phyloP scores from a whole-genome alignment of 1,140 invertebrate genomes.

The Centruroides sculpturatus region DNA sequence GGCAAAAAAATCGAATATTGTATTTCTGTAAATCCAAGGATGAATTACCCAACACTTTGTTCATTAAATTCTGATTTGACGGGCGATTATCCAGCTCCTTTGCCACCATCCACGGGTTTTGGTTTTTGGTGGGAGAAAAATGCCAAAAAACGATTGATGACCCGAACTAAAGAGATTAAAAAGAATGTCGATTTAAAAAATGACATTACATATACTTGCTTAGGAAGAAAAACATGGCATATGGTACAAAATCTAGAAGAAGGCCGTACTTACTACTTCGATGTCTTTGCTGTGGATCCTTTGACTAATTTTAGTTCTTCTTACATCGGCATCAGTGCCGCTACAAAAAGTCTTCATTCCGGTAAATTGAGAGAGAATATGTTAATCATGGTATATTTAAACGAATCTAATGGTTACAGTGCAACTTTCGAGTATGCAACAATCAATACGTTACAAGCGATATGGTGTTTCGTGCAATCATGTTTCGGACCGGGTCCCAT shows the following conservation, averaged over 20 bases:
- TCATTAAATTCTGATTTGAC: conserved; percentile 7
- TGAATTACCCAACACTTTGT: conserved; percentile 24
- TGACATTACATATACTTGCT: conserved; percentile 11
- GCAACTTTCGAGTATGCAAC: conserved; percentile 1
- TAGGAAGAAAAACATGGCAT: conserved; percentile 23
- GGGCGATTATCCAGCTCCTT: conserved; percentile 18
- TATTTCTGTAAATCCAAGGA: conserved; percentile 20
- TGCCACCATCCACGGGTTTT: conserved; percentile 17
- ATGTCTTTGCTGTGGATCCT: conserved; percentile 26
- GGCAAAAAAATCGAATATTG: conserved; percentile 22
- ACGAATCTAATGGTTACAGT: conserved; percentile 3
- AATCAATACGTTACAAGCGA: neutral
- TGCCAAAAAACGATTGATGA: neutral
- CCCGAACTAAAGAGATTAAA: neutral
- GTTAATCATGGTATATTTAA: conserved; percentile 2
- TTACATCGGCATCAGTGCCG: conserved; percentile 22
- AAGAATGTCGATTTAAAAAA: conserved; percentile 15
- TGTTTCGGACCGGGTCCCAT: conserved; percentile 17
- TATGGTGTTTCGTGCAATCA: conserved; percentile 10
- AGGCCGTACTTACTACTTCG: conserved; percentile 24
- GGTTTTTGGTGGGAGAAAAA: conserved; percentile 22
- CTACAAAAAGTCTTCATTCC: conserved; percentile 1
- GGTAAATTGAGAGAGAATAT: conserved; percentile 3
- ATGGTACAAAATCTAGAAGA: conserved; percentile 20
- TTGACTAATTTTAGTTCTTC: conserved; percentile 19